Base-by-base conservation (phyloP, 2,888 invertebrate species). In the Acrobasis consociella region DNA sequence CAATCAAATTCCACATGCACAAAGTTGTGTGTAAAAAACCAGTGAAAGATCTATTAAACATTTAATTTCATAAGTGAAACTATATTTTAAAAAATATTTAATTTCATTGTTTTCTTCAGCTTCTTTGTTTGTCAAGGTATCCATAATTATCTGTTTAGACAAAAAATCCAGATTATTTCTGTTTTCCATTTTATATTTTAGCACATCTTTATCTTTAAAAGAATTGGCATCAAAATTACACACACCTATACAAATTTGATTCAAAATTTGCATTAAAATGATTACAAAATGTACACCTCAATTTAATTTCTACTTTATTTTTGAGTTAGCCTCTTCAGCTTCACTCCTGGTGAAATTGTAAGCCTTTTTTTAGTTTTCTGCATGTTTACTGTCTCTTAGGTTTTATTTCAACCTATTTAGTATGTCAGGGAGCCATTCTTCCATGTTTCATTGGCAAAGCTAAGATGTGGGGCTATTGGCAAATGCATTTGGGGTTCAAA, bases 341-440 rank as follows among this genome's bases (percentile, higher is more conserved):
- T 69, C 71, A 50, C 67, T 67, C 69, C 73, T 69, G 64, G 69
- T 67, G 65, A 66, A 72, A 70, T 59, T 64, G 85, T 85, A 85
- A 86, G 86, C 75, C 73, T 67, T 70, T 72, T 71, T 62, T 65
- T 31, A 31, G 67, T 74, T 64, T 68, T 62, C 65, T 73, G 75
- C 76, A 80, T 81, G 83, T 68, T 63, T 52, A 58, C 55, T 15
- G 31, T 58, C 46, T n/a, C 9, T 16, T 49, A 22, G 42, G 39
- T 58, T 42, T n/a, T 46, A 49, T 58, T 46, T 49, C 49, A n/a
- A 52, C 37, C 22, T 31, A 22, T 5, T 10, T 49, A 46, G 10
- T 49, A 16, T 37, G 37, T 17, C 50, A 46, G 49, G 49, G 37
- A 49, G 58, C 58, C 49, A 59, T 59, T 59, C 37, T 59, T 59